Percentiles rank a stretch among this genome's conserved stretches.
phyloP scores from a whole-genome alignment of 2,888 invertebrate species.

The Ametastegia equiseti region DNA sequence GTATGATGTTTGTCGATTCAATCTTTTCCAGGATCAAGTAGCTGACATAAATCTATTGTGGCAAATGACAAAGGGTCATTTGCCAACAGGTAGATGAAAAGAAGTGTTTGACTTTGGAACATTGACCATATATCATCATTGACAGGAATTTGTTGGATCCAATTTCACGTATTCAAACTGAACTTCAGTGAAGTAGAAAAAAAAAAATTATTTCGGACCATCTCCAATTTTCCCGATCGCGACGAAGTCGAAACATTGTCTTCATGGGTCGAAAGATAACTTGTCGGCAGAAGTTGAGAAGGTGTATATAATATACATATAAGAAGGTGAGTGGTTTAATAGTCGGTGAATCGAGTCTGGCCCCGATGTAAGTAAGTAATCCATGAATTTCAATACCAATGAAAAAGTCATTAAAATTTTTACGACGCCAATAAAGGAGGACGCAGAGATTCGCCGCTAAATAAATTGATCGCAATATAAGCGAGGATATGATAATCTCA shows the following conservation, averaged over 20 bases:
- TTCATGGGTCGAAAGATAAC: not conserved
- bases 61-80: too few species aligned
- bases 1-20: too few species aligned
- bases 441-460: not conserved
- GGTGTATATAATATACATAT: not conserved
- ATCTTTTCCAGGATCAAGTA: too few species aligned
- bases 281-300: not conserved
- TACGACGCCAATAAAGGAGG: constrained; percentile 17
- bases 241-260: not conserved
- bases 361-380: constrained; percentile 3
- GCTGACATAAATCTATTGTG: too few species aligned
- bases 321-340: not conserved
- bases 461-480: constrained; percentile 2
- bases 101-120: too few species aligned
- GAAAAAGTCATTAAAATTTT: constrained; percentile 28
- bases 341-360: not conserved
- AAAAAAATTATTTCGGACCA: too few species aligned
- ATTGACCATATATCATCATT: too few species aligned
- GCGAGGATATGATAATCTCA: constrained; percentile 15
- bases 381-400: constrained; percentile 40
- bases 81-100: too few species aligned
- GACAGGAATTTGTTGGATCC: too few species aligned
- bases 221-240: too few species aligned
- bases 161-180: too few species aligned
- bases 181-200: too few species aligned